These are phyloP conservation scores for Dynastes hyllus DNA, from an alignment of 2,888 invertebrate genomes.

Conservation along the genomic window DNA sequence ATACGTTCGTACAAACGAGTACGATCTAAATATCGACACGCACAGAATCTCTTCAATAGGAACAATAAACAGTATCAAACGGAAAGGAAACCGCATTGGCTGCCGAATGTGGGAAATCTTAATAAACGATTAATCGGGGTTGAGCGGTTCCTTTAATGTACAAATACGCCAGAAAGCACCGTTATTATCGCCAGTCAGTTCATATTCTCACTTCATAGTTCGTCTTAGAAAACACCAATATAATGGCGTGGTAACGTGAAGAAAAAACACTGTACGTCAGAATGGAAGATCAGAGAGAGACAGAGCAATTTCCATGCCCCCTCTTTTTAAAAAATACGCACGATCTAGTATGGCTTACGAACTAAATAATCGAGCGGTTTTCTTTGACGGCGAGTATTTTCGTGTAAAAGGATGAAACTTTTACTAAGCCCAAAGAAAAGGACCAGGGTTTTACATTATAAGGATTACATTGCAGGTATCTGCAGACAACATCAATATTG, in stretches of 20 bases:
- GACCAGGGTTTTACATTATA: conserved; percentile 70
- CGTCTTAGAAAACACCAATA: conserved; percentile 40
- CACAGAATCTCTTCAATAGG: too few relatives aligned
- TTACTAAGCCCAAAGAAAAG: conserved; percentile 67
- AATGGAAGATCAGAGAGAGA: conserved; percentile 17
- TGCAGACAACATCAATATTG: conserved; percentile 63
- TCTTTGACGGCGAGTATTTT: conserved; percentile 67
- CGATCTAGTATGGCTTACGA: conserved; percentile 61
- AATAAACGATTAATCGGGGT: conserved; percentile 54
- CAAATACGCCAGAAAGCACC: conserved; percentile 45
- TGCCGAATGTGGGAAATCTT: conserved; percentile 55
- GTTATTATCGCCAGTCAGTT: conserved; percentile 51
- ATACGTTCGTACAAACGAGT: too few relatives aligned
- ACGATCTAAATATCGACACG: too few relatives aligned
- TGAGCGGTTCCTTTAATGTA: conserved; percentile 53
- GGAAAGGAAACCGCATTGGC: conserved; percentile 41
- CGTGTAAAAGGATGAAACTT: conserved; percentile 68
- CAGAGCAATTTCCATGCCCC: conserved; percentile 29
- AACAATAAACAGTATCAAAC: conserved; percentile 49
- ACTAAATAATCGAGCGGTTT: conserved; percentile 63
- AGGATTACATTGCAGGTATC: conserved; percentile 69
- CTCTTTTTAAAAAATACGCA: conserved; percentile 46
- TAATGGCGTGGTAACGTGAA: conserved; percentile 37
- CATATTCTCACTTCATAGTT: conserved; percentile 50
- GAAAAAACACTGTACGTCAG: background rate